These are phyloP conservation scores for Cyprinodon brontotheroides DNA, from an alignment of 2,113 vertebrate species.

Conservation along the genomic window DNA sequence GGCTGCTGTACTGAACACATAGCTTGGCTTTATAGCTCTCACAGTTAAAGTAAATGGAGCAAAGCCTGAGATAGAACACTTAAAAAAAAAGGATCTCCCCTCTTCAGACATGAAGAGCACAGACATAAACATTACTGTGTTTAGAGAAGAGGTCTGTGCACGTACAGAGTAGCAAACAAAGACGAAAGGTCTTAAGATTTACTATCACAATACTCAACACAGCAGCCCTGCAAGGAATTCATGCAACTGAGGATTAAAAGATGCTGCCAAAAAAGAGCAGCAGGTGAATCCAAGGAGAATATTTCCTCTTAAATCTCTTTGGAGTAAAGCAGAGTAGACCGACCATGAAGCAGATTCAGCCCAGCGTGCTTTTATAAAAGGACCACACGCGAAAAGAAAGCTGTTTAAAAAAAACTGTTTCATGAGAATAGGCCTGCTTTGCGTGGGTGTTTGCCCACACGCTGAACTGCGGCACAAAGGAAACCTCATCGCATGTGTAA, in stretches of 20 bases:
- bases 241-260: not conserved
- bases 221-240: not conserved
- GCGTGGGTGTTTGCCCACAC: not conserved
- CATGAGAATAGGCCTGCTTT: slow-evolving; percentile 13
- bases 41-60: slow-evolving; percentile 52
- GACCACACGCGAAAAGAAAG: slow-evolving; percentile 25
- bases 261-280: slow-evolving; percentile 20
- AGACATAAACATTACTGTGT: not conserved
- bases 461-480: slow-evolving; percentile 1
- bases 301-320: slow-evolving; percentile 24
- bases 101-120: slow-evolving; percentile 16
- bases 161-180: not conserved
- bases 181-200: not conserved
- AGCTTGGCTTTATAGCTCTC: slow-evolving; percentile 46
- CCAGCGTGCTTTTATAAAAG: slow-evolving; percentile 31
- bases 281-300: slow-evolving; percentile 32
- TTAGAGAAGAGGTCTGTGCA: not conserved
- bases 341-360: slow-evolving; percentile 55
- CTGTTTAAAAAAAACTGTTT: slow-evolving; percentile 42
- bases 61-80: slow-evolving; percentile 42
- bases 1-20: slow-evolving; percentile 51
- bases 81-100: slow-evolving; percentile 33
- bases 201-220: not conserved
- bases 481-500: not conserved
- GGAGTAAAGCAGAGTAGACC: slow-evolving; percentile 19